These are phyloP conservation scores for Sinocyclocheilus maitianheensis DNA, from an alignment of 2,113 vertebrate species.

Conservation along the genomic window DNA sequence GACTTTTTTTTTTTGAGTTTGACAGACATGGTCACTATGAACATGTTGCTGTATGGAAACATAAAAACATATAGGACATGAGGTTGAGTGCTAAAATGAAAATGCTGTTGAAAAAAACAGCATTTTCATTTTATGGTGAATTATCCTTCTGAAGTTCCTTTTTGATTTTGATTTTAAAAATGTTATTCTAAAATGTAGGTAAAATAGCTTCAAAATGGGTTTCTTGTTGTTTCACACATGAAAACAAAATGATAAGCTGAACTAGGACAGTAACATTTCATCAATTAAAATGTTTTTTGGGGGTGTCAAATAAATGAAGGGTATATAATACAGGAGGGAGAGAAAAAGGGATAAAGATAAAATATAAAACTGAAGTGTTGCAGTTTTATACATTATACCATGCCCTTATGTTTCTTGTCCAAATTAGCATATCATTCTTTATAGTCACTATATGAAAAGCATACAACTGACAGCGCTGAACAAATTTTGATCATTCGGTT, in stretches of 20 bases:
- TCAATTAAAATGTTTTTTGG: neutral
- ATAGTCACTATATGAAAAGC: neutral
- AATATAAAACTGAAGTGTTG: neutral
- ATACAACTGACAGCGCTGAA: neutral
- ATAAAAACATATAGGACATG: too few relatives aligned
- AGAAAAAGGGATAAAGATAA: neutral
- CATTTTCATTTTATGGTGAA: neutral
- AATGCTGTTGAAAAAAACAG: neutral
- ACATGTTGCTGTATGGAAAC: too few relatives aligned
- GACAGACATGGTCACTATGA: too few relatives aligned
- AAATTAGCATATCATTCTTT: neutral
- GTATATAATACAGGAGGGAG: neutral
- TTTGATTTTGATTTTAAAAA: neutral
- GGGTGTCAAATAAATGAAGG: neutral
- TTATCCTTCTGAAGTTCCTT: too few relatives aligned
- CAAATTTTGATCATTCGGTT: neutral
- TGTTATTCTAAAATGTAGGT: neutral
- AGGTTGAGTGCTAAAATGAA: too few relatives aligned
- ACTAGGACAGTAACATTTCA: neutral
- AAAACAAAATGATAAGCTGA: neutral
- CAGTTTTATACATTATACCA: neutral
- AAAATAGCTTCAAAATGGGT: neutral
- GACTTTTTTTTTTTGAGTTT: neutral
- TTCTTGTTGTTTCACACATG: neutral
- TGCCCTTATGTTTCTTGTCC: neutral